Evolutionary conservation across 2,797 vertebrate species (phyloP).

Genomic region (Melanotaenia maccullochi): DNA sequence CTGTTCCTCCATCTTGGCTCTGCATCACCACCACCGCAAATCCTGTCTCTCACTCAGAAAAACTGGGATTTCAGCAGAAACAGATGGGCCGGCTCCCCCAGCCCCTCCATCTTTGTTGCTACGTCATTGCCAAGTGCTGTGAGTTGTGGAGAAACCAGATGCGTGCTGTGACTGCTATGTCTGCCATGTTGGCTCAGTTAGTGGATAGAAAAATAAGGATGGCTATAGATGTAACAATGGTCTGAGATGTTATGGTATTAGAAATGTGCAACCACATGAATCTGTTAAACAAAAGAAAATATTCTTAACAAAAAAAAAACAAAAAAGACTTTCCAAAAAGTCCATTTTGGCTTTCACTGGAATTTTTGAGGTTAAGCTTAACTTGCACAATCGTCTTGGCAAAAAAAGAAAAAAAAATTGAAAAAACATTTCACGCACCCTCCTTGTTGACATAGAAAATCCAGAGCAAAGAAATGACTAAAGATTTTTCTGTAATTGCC

Average conservation of each 20-base stretch:
- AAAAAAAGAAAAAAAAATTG: conserved; percentile 6
- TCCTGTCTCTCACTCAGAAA: conserved; percentile 62
- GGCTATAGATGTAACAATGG: conserved; percentile 13
- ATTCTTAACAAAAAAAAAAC: neutral
- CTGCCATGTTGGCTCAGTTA: conserved; percentile 34
- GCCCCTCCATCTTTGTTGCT: conserved; percentile 57
- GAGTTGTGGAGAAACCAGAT: conserved; percentile 58
- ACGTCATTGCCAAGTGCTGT: conserved; percentile 46
- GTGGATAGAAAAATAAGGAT: conserved; percentile 16
- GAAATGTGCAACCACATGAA: neutral
- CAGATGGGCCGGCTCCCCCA: conserved; percentile 61
- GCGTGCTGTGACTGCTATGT: conserved; percentile 30
- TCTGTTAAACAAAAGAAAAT: neutral
- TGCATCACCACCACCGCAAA: conserved; percentile 67
- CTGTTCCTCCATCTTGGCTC: conserved; percentile 74
- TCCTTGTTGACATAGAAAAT: conserved; percentile 26
- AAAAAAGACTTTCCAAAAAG: neutral
- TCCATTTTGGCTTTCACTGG: neutral
- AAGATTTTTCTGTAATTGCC: conserved; percentile 16
- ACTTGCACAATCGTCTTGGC: conserved; percentile 27
- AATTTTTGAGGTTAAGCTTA: conserved; percentile 18
- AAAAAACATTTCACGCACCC: conserved; percentile 16
- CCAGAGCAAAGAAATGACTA: conserved; percentile 6
- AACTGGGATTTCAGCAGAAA: conserved; percentile 70
- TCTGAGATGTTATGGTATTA: conserved; percentile 5